Percentiles rank a stretch among this genome's conserved stretches.
phyloP scores from a whole-genome alignment of 1,140 invertebrate species.

The Macrobrachium nipponense region DNA sequence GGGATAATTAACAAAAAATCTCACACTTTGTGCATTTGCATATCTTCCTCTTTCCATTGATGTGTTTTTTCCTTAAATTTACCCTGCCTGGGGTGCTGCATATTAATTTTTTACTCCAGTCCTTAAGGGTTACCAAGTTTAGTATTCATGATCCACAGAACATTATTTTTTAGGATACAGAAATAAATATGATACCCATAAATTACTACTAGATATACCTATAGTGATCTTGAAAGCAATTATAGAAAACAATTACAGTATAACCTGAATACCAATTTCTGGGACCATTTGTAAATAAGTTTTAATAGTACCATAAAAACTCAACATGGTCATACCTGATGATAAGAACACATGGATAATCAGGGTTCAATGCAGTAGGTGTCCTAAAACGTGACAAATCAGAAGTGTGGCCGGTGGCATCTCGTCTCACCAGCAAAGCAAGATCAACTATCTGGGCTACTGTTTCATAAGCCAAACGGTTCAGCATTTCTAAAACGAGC shows the following conservation, averaged over 20 bases:
- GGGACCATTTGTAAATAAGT: neutral
- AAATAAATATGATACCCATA: neutral
- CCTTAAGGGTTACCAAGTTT: no score
- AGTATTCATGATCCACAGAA: no score
- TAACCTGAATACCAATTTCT: no score
- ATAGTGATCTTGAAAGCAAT: neutral
- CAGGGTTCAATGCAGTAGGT: slow-evolving; percentile 64
- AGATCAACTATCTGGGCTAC: slow-evolving; percentile 78
- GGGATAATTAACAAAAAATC: no score
- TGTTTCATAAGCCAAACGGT: slow-evolving; percentile 78
- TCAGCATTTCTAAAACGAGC: slow-evolving; percentile 71
- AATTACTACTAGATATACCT: neutral
- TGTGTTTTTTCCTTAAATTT: no score
- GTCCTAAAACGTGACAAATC: slow-evolving; percentile 69
- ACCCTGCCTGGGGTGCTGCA: no score
- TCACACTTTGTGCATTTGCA: no score
- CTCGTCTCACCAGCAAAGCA: slow-evolving; percentile 75
- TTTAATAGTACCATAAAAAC: no score
- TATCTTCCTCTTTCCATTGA: no score
- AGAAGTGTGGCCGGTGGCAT: slow-evolving; percentile 70
- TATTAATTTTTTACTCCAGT: no score
- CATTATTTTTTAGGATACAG: neutral
- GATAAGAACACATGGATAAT: slow-evolving; percentile 59
- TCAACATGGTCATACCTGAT: slow-evolving; percentile 28
- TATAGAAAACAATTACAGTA: no score